Base-by-base conservation (phyloP, 2,888 invertebrate genomes). In the Nomada ruficornis region DNA sequence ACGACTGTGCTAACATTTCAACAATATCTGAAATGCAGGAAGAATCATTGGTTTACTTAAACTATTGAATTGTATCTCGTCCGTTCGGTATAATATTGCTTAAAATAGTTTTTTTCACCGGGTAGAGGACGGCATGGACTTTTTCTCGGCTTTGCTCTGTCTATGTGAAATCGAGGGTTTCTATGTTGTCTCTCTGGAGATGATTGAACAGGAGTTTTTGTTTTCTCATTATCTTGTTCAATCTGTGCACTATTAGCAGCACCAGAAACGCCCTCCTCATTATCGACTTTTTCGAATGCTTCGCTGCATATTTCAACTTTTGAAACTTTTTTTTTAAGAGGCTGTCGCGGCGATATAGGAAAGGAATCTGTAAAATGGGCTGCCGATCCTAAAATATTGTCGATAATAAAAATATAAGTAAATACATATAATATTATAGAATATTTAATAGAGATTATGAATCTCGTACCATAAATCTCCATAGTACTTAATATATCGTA, bases 401-500 rank as follows among this genome's bases (percentile, higher is more conserved):
- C 20, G 54, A n/a, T 62, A 2, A 64, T 18, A 15, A 52, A 72
- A 36, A 63, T 47, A 62, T 44, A 13, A 64, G 26, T n/a, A n/a
- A 5, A 18, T 13, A n/a, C n/a, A n/a, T n/a, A 69, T 11, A 29
- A 74, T 47, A 47, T 47, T 47, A 1, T 10, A 47, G 0, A 47
- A 47, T 44, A n/a, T 52, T 70, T 50, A 11, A 7, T 9, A 42
- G 4, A n/a, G 0, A 54, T 42, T 59, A 62, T 68, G 11, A 67
- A 60, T n/a, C 42, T 90, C 94, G 93, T 92, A 96, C 97, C 96
- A 93, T 97, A 96, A 52, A 97, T 95, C 89, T 96, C 95, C 60
- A 96, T 94, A 70, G 95, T 95, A 26, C 96, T 95, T 10, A 98
- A 94, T 63, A 96, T 94, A 69, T 95, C 95, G 87, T 97, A 96